Base-by-base conservation (phyloP, 2,888 invertebrate species). In the Rosalia funebris region DNA sequence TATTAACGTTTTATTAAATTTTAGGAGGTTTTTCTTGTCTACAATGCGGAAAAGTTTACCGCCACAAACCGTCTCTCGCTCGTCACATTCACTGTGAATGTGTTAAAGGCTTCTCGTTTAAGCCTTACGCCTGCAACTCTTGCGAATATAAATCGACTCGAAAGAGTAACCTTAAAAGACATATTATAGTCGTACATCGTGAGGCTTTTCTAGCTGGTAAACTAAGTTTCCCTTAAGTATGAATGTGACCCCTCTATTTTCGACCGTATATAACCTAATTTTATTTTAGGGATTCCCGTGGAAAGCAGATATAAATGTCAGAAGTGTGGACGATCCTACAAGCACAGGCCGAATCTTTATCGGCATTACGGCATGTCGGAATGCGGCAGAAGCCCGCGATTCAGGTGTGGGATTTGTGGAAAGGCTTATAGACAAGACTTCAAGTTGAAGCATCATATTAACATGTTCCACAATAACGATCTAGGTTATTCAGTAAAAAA, bases 41-140 rank as follows among this genome's bases (percentile, higher is more conserved):
- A 12, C 59, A 62, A 14, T 71, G 71, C 52, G 54, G 63, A 5
- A 65, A 57, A 36, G 47, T 47, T 1, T 74, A 72, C 47, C 63
- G 64, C n/a, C 64, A 69, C 32, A 63, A 65, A 16, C 60, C 62
- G 37, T 70, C 71, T 57, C 61, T 75, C n/a, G 60, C 63, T 3
- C 84, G 91, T 73, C 91, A 91, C 75, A 81, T 87, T 45, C 87
- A 86, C 41, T 87, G 88, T 70, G 88, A 88, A 74, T 88, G 88
- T 71, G 88, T 88, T 7, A 64, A 67, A 34, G 47, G n/a, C n/a
- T n/a, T n/a, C n/a, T n/a, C n/a, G n/a, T n/a, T n/a, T n/a, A 62
- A 55, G 7, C 36, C 44, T 2, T 67, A 65, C 39, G 10, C 32
- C 1, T 65, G 65, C n/a, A 44, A 50, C 1, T 53, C 55, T 14